Conservation (phyloP, 2,113 vertebrate genomes). For the Pogona vitticeps region DNA sequence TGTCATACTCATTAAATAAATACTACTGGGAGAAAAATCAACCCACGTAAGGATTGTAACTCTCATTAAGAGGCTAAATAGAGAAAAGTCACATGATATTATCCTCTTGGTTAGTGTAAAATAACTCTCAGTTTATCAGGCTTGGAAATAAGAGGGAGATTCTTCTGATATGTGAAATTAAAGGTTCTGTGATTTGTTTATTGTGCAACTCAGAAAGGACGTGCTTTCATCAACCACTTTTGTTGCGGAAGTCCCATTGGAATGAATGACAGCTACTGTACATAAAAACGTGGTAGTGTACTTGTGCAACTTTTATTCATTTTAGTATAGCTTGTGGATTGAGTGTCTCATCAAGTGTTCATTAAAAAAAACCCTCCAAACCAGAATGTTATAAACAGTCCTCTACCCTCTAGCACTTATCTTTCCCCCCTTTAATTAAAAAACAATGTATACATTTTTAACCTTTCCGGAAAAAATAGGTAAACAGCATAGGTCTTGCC, state of each 20-base stretch:
- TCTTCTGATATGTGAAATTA: neutral
- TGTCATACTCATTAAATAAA: rapidly evolving
- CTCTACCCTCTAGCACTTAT: no score
- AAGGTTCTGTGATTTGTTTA: neutral
- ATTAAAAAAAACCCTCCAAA: no score
- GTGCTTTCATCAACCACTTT: neutral
- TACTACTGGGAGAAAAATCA: neutral
- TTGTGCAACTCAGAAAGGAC: neutral
- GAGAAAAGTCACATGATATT: neutral
- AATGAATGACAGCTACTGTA: neutral
- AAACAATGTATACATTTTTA: no score
- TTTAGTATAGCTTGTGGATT: neutral
- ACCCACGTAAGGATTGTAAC: neutral
- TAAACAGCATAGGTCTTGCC: no score
- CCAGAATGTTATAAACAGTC: neutral
- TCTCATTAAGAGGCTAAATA: neutral
- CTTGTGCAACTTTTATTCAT: neutral
- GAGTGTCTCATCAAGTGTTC: no score
- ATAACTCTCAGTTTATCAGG: neutral
- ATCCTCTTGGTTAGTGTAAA: neutral
- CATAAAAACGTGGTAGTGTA: neutral
- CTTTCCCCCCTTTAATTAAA: no score
- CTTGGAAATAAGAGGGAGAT: neutral
- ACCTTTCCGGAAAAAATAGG: no score
- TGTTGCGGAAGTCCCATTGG: neutral